Evolutionary conservation across 2,888 invertebrate species (phyloP), one percentile per base, ranked within the genome.

Genomic region (Megastigmus dorsalis): DNA sequence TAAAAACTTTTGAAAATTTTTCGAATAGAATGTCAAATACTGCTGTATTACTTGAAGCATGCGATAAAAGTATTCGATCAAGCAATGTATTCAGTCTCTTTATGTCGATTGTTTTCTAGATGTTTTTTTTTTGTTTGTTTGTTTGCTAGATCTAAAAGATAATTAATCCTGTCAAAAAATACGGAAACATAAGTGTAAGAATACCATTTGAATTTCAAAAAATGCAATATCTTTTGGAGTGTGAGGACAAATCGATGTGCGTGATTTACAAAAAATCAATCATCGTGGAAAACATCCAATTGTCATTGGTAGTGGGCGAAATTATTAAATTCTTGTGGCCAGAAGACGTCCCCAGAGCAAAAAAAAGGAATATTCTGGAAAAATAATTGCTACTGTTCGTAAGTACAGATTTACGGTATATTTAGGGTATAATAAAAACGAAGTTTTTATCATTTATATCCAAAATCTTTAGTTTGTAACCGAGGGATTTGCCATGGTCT

Each of bases 241-340:
- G 41, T 28, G 23, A 30, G 7, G 57, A 36, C 30, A 26, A n/a
- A 15, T 55, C n/a, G 4, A n/a, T 55, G 3, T 23, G 10, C 3
- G 30, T 55, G 1, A 57, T 57, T 15, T 20, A 38, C 9, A 57
- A 36, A 7, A 15, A 15, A 36, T 57, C 57, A 1, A 57, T 57
- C 36, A 20, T 57, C 4, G 3, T 57, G 30, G 57, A 57, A 23
- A 18, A 57, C 13, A 23, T 20, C 3, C 7, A 7, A 13, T 15
- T 36, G 5, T 20, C 26, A 23, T 20, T 59, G 7, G 20, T 7
- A 38, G 20, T 59, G 3, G 59, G 59, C 10, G 36, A 36, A n/a
- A 36, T 6, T 3, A 26, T 59, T 13, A 59, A 59, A 23, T 59
- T 38, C 30, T 36, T 59, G 30, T 59, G 59, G 59, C 59, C 36